Base-by-base conservation (phyloP, 2,113 vertebrate genomes). In the Climacteris rufus region DNA sequence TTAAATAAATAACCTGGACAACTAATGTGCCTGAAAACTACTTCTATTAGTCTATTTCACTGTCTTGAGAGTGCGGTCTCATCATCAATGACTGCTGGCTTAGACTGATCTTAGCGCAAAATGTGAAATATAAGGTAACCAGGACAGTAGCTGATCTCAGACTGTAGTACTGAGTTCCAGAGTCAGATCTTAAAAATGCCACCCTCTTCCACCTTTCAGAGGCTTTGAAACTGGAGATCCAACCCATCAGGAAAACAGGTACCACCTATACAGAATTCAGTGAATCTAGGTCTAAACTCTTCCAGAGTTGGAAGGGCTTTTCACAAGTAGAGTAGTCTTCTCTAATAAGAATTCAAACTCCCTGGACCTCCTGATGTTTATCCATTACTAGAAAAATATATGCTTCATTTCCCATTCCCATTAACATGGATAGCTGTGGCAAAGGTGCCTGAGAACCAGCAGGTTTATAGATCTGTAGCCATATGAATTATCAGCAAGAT, bases 401-500 rank as follows among this genome's bases (percentile, higher is more conserved):
- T 95, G 90, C 91, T 93, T 95, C 94, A 91, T 95, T 96, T 96
- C 93, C 90, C 79, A 77, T 91, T 90, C 78, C 92, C 68, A 96
- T 94, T 94, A 96, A 64, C 87, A 90, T 88, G 85, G 90, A 91
- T 93, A 88, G 75, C 90, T 88, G 79, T 91, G 68, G 90, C 87
- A 96, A 95, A 96, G 90, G 92, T 94, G 68, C 75, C 81, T 37
- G 66, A 91, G 96, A 96, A 93, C 75, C 87, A 93, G 91, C 91
- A 80, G 91, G 90, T 95, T 95, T 96, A 91, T 86, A 59, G 96
- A 95, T 96, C 75, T 85, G 82, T 52, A 90, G 39, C 92, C 87
- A 87, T 96, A 94, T 90, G 93, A 96, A 93, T 95, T 91, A 91
- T 96, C 94, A 95, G 91, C 77, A 91, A 95, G 95, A 84, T 95